These are phyloP conservation scores for Augiades crinisus DNA, from an alignment of 2,888 invertebrate species.

Conservation along the genomic window DNA sequence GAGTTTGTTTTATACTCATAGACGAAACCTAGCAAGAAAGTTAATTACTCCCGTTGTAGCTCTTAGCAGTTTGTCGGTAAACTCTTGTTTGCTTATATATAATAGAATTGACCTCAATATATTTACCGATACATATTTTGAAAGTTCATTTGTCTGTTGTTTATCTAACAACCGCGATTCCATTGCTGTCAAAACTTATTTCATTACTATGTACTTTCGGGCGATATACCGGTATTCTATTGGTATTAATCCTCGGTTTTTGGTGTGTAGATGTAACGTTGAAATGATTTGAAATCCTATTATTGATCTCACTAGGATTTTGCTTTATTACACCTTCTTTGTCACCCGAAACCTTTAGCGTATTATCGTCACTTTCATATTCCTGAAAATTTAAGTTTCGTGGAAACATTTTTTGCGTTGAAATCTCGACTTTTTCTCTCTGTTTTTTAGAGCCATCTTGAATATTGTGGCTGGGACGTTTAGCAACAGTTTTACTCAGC, in stretches of 20 bases:
- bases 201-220: background rate
- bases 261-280: background rate
- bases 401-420: background rate
- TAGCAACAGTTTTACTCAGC: constrained; percentile 22
- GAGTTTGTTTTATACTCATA: no score
- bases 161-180: background rate
- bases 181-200: background rate
- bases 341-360: no score
- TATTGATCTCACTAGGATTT: no score
- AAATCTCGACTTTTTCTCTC: background rate
- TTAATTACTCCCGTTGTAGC: no score
- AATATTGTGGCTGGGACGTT: constrained; percentile 29
- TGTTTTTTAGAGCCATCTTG: constrained; percentile 36
- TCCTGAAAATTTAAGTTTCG: background rate
- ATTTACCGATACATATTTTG: no score
- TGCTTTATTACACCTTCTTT: no score
- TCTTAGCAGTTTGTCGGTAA: no score
- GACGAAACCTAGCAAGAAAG: no score
- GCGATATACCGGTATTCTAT: background rate
- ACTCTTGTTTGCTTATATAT: no score
- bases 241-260: background rate
- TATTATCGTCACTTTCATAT: background rate
- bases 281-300: no score
- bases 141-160: no score
- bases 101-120: no score